Evolutionary conservation across 2,888 invertebrate genomes (phyloP).

Genomic region (Esperia sulphurella): DNA sequence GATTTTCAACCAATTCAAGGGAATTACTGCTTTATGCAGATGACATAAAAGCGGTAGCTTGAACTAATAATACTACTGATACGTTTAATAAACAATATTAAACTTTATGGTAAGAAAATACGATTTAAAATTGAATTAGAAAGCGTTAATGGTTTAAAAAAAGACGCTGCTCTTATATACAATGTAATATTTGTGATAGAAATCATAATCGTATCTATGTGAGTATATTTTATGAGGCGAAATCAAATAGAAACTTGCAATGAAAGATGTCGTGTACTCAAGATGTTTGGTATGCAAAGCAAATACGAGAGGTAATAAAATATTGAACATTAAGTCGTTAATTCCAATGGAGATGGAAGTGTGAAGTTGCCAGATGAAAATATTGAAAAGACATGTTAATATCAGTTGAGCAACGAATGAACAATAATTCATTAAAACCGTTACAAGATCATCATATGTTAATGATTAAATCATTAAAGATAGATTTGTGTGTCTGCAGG

Average conservation of each 20-base stretch:
- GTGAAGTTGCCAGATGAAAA: conserved; percentile 44
- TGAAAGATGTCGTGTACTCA: conserved; percentile 68
- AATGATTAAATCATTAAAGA: no score
- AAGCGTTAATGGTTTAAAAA: conserved; percentile 23
- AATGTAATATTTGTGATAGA: conserved; percentile 73
- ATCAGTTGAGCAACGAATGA: not conserved
- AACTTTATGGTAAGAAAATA: conserved; percentile 29
- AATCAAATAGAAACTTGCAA: conserved; percentile 79
- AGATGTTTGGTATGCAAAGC: conserved; percentile 67
- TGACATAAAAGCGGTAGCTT: conserved; percentile 31
- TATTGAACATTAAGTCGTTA: conserved; percentile 69
- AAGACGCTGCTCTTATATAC: conserved; percentile 39
- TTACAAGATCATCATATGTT: no score
- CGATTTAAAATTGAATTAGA: conserved; percentile 23
- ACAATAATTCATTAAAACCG: no score
- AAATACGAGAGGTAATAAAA: conserved; percentile 70
- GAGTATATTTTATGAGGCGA: conserved; percentile 69
- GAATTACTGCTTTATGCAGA: conserved; percentile 37
- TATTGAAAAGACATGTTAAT: conserved; percentile 32
- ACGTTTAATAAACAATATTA: conserved; percentile 26
- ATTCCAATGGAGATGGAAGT: conserved; percentile 46
- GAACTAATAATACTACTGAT: conserved; percentile 23
- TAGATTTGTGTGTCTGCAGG: no score
- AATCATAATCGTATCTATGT: conserved; percentile 70
- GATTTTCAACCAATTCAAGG: conserved; percentile 29